A percentile compares a stretch with the other conserved stretches of the same genome.
Conservation (phyloP, 2,888 invertebrate species). For the Hypomecis punctinalis region DNA sequence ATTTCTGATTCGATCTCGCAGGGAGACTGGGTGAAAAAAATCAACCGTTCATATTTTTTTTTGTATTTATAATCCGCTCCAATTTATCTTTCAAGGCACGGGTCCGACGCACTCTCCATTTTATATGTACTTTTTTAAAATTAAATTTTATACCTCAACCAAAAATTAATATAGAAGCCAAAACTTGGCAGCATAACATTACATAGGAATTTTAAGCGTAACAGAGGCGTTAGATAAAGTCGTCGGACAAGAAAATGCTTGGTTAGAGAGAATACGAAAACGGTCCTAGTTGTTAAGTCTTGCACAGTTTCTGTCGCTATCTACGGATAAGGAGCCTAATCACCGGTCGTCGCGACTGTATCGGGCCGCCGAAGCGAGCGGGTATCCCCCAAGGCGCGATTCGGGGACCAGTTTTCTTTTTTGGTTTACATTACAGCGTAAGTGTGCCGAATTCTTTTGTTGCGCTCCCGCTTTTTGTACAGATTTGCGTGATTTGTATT, state of each 20-base stretch:
- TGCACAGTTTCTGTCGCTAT: slow-evolving; percentile 85
- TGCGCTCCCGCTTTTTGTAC: slow-evolving; percentile 73
- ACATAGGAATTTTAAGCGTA: slow-evolving; percentile 78
- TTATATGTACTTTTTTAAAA: background rate
- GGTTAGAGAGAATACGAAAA: slow-evolving; percentile 83
- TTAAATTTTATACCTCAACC: slow-evolving; percentile 4
- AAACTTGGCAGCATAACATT: slow-evolving; percentile 74
- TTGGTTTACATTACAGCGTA: slow-evolving; percentile 83
- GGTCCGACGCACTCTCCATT: too few species aligned
- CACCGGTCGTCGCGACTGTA: slow-evolving; percentile 84
- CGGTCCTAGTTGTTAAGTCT: slow-evolving; percentile 85
- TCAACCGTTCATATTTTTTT: too few species aligned
- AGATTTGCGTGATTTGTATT: slow-evolving; percentile 75
- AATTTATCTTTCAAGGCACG: too few species aligned
- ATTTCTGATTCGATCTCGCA: too few species aligned
- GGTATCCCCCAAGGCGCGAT: slow-evolving; percentile 80
- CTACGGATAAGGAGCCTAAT: slow-evolving; percentile 85
- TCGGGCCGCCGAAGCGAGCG: slow-evolving; percentile 77
- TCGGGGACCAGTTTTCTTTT: slow-evolving; percentile 84
- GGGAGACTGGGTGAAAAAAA: too few species aligned
- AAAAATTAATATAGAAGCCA: slow-evolving; percentile 59
- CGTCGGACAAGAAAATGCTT: slow-evolving; percentile 79
- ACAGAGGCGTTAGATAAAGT: slow-evolving; percentile 78
- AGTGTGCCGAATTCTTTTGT: slow-evolving; percentile 84
- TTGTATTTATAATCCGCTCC: too few species aligned